Base-by-base conservation (phyloP, 2,888 invertebrate species). In the Bibio marci region DNA sequence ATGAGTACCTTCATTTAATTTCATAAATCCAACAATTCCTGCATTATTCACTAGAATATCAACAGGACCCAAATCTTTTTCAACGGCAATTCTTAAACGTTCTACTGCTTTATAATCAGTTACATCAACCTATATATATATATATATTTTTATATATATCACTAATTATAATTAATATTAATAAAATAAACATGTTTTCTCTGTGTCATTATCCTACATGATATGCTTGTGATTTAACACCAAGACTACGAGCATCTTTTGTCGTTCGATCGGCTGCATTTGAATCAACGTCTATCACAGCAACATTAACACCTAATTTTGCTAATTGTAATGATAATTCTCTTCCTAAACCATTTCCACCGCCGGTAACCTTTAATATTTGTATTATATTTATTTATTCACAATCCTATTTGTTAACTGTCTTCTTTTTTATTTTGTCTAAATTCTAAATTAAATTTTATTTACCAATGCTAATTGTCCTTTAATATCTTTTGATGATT, bases 41-140 rank as follows among this genome's bases (percentile, higher is more conserved):
- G 64, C 64, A 49, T 65, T 65, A 45, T 65, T 65, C 3, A 65
- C 54, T 38, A 65, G 45, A 38, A 65, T 59, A 38, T 65, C 64
- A 14, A 65, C 61, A 0, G 58, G 56, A 2, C 63, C 63, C 45
- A 62, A 42, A 39, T 61, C 58, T 38, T 56, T 55, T 43, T 56
- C 56, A 26, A 63, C 52, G 41, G 55, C 54, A 31, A 50, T 47
- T 14, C 56, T 56, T 50, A 62, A 50, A 27, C 57, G 37, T 43
- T 55, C 52, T 26, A 62, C 45, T 45, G 59, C 56, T n/a, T 56
- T 52, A 11, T 54, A 55, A 39, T 58, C 57, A 26, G 59, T 56
- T 13, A 62, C 58, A 49, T 62, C 62, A 39, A n/a, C n/a, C n/a
- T n/a, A n/a, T n/a, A n/a, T n/a, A n/a, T n/a, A n/a, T n/a, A n/a